Conservation (phyloP, 1,140 invertebrate species). For the Antheraea pernyi region DNA sequence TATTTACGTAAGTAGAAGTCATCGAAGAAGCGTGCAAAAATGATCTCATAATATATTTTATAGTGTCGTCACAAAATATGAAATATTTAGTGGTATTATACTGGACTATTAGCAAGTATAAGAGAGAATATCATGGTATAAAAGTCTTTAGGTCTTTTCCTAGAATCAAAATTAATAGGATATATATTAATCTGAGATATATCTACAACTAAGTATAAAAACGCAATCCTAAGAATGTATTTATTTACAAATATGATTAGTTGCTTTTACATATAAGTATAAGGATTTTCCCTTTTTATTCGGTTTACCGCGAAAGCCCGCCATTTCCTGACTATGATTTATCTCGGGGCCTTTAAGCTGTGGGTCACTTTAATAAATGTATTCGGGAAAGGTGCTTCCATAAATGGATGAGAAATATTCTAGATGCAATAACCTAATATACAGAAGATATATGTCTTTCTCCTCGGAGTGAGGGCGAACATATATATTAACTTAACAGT, state of each 20-base stretch:
- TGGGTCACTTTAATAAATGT: slow-evolving; percentile 76
- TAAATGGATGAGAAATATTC: slow-evolving; percentile 58
- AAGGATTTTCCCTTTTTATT: slow-evolving; percentile 54
- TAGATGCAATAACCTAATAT: slow-evolving; percentile 62
- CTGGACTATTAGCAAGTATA: too few relatives aligned
- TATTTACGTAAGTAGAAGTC: too few relatives aligned
- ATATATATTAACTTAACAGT: slow-evolving; percentile 17
- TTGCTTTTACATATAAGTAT: slow-evolving; percentile 13
- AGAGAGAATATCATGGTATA: too few relatives aligned
- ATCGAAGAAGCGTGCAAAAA: too few relatives aligned
- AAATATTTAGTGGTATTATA: too few relatives aligned
- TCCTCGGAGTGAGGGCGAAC: slow-evolving; percentile 3
- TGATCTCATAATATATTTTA: too few relatives aligned
- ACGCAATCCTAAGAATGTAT: background rate
- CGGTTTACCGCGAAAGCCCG: slow-evolving; percentile 59
- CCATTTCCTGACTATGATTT: slow-evolving; percentile 75
- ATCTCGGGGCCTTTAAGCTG: slow-evolving; percentile 62
- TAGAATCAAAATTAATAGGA: too few relatives aligned
- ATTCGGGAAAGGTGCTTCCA: slow-evolving; percentile 62
- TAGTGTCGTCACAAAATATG: too few relatives aligned
- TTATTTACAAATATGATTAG: slow-evolving; percentile 13
- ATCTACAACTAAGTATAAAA: background rate
- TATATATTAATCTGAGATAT: too few relatives aligned
- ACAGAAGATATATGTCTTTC: slow-evolving; percentile 42
- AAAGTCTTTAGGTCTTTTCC: too few relatives aligned